Conservation (phyloP, 2,797 vertebrate species). For the Lithobates sylvaticus region DNA sequence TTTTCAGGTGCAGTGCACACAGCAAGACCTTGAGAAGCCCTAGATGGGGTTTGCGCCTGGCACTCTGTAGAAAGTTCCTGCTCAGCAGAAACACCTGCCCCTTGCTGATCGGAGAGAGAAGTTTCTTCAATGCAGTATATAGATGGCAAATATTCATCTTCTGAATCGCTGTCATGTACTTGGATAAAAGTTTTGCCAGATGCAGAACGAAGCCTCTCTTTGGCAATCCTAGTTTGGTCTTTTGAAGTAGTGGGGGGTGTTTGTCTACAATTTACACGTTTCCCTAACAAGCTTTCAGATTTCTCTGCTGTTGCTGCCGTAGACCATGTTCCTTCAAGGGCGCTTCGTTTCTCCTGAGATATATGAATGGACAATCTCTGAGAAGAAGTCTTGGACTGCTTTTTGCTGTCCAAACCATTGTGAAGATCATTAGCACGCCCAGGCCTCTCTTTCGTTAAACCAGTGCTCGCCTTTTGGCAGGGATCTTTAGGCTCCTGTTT, state of each 20-base stretch:
- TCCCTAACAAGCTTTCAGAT: neutral
- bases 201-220: neutral
- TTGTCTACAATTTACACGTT: neutral
- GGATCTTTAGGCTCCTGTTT: constrained; percentile 7
- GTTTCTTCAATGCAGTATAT: constrained; percentile 9
- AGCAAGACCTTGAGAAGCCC: constrained; percentile 13
- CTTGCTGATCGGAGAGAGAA: neutral
- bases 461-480: constrained; percentile 10
- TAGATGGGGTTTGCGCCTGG: constrained; percentile 5
- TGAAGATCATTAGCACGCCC: neutral
- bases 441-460: neutral
- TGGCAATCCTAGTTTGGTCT: constrained; percentile 11
- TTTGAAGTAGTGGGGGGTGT: neutral
- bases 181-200: neutral
- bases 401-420: neutral
- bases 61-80: constrained; percentile 27
- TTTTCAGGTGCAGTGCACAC: constrained; percentile 15
- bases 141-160: neutral
- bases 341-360: neutral
- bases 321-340: neutral
- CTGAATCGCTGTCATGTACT: neutral
- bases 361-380: neutral
- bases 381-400: neutral
- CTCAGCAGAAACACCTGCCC: constrained; percentile 3
- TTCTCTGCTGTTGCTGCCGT: neutral